Evolutionary conservation across 2,888 invertebrate genomes (phyloP).

Genomic region (Notodonta ziczac): DNA sequence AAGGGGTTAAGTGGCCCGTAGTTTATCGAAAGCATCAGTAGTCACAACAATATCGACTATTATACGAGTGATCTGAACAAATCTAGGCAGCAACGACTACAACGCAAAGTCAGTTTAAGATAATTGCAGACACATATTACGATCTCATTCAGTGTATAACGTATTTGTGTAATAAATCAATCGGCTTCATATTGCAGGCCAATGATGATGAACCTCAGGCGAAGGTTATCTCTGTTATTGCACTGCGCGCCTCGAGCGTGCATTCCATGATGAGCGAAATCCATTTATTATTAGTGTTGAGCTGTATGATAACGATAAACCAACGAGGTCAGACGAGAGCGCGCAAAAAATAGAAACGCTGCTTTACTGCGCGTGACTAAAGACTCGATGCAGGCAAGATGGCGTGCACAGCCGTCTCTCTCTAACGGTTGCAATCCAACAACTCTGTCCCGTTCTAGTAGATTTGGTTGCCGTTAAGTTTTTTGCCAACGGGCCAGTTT

Average conservation of each 20-base stretch:
- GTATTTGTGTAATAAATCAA: constrained; percentile 40
- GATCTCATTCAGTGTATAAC: constrained; percentile 37
- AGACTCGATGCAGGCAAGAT: constrained; percentile 76
- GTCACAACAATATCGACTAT: constrained; percentile 49
- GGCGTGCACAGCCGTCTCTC: constrained; percentile 67
- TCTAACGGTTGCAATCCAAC: constrained; percentile 48
- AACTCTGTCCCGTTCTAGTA: constrained; percentile 53
- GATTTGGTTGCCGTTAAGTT: constrained; percentile 73
- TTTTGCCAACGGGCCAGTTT: constrained; percentile 62
- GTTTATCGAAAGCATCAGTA: constrained; percentile 54
- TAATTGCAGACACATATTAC: constrained; percentile 19
- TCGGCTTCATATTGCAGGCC: constrained; percentile 43
- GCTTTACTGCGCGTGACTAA: constrained; percentile 80
- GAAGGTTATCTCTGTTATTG: constrained; percentile 70
- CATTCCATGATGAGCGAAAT: constrained; percentile 68
- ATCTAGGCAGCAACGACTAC: constrained; percentile 35
- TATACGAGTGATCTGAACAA: constrained; percentile 42
- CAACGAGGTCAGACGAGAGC: constrained; percentile 80
- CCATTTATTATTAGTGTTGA: constrained; percentile 76
- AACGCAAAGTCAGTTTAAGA: constrained; percentile 27
- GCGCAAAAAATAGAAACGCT: constrained; percentile 82
- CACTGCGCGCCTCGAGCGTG: constrained; percentile 52
- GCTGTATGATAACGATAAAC: constrained; percentile 80
- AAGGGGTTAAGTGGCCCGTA: constrained; percentile 71
- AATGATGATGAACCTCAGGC: constrained; percentile 58